A percentile compares a stretch with the other conserved stretches of the same genome.
Evolutionary conservation across 2,113 vertebrate genomes (phyloP).

Genomic region (Lamprologus lemairii): DNA sequence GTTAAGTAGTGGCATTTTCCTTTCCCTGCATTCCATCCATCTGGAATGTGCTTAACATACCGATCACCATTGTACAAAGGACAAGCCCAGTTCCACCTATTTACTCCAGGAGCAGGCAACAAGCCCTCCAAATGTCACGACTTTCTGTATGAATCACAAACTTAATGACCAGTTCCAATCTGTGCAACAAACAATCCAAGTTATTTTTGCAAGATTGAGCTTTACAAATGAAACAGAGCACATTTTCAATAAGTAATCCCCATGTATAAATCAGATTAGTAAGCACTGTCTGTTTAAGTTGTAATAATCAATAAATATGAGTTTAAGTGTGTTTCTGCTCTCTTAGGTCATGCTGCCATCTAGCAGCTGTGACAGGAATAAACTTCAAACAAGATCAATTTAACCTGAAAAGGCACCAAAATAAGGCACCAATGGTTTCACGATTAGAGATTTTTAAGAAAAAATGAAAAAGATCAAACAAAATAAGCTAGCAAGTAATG

Average conservation of each 20-base stretch:
- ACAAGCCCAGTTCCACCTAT: constrained; percentile 11
- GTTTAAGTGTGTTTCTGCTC: background rate
- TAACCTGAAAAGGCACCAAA: background rate
- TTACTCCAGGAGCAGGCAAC: background rate
- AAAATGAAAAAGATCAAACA: rapidly evolving
- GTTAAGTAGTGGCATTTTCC: background rate
- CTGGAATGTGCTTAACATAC: constrained; percentile 14
- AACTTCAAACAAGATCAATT: background rate
- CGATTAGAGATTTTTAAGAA: background rate
- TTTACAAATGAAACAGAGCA: background rate
- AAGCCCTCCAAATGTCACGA: background rate
- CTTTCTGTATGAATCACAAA: background rate
- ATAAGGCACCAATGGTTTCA: background rate
- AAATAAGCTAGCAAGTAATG: rapidly evolving
- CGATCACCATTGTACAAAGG: background rate
- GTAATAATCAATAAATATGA: background rate
- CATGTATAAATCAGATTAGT: background rate
- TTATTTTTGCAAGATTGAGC: background rate
- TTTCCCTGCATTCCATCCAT: background rate
- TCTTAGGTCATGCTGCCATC: background rate
- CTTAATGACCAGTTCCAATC: background rate
- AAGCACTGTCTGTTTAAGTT: background rate
- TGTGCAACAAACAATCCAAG: background rate
- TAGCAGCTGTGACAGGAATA: background rate
- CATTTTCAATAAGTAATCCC: background rate